Base-by-base conservation (phyloP, 2,888 invertebrate species). In the Eurois occulta region DNA sequence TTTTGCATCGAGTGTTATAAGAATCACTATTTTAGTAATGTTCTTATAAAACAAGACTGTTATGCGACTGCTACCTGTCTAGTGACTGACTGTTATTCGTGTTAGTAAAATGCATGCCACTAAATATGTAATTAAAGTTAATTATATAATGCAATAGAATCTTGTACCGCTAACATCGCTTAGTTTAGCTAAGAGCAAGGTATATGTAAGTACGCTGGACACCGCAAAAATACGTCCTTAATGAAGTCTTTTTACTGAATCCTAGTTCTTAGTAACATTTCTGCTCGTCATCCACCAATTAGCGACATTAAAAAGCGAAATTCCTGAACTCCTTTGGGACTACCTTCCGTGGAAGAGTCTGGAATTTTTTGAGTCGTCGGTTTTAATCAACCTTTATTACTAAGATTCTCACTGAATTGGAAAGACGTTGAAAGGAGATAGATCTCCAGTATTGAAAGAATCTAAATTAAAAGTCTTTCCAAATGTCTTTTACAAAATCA, bases 341-440 rank as follows among this genome's bases (percentile, higher is more conserved):
- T 38, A 58, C 38, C 58, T 46, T n/a, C 60, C n/a, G 11, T 18
- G 46, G 28, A 48, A 32, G 13, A 69, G 28, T 21, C 58, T 60
- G 41, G 24, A 64, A 55, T 74, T 72, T 35, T 78, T 68, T 21
- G 24, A 28, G 67, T 32, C 78, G 35, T 43, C 32, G 32, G 46
- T 65, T 75, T 83, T 72, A 79, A 79, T 84, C 69, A 84, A 84
- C 58, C 74, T 83, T 82, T 58, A 73, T 74, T 75, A 46, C 52
- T 52, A 55, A 70, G 35, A 66, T 69, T 72, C 52, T 60, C 52
- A 79, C 68, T 64, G 46, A 65, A 75, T 21, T 48, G 70, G 7
- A 67, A 83, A 5, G 21, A 64, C 24, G 16, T 48, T 67, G 28
- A 71, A 55, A 38, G 32, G 24, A 70, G 43, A 60, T 52, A 70